phyloP scores from a whole-genome alignment of 2,888 invertebrate species.

The Heliothis peltigera region DNA sequence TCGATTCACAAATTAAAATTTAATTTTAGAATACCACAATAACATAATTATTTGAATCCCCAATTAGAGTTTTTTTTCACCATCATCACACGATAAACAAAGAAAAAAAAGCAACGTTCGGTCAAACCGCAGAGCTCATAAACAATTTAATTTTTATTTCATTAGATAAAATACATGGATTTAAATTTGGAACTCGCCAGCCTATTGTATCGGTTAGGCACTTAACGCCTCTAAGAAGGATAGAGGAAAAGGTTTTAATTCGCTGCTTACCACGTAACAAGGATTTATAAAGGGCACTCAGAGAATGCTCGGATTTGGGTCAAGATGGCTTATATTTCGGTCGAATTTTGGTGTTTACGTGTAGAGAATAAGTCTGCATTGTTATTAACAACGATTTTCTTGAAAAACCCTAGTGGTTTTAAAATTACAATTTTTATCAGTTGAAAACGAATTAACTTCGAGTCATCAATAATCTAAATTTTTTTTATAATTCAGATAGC shows the following conservation, averaged over 20 bases:
- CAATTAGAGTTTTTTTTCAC: not conserved
- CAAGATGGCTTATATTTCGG: constrained; percentile 35
- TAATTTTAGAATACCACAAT: constrained; percentile 9
- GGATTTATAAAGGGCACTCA: constrained; percentile 38
- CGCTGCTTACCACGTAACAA: constrained; percentile 39
- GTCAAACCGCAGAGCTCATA: not conserved
- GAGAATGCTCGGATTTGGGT: constrained; percentile 30
- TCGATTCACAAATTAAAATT: constrained; percentile 12
- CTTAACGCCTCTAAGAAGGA: constrained; percentile 30
- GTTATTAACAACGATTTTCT: not conserved
- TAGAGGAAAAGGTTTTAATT: constrained; percentile 52
- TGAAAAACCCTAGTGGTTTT: not conserved
- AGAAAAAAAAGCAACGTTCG: not conserved
- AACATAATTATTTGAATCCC: not conserved
- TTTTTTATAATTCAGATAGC: no score
- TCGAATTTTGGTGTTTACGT: constrained; percentile 1
- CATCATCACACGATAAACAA: not conserved
- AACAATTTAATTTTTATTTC: no score
- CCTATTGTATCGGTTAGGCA: constrained; percentile 26
- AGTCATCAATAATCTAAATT: no score
- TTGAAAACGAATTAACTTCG: no score
- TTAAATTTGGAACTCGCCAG: constrained; percentile 13
- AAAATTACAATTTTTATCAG: no score
- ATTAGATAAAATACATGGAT: not conserved
- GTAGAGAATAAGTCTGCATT: constrained; percentile 11